Evolutionary conservation across 2,113 vertebrate genomes (phyloP).

Genomic region (Tupaia chinensis): DNA sequence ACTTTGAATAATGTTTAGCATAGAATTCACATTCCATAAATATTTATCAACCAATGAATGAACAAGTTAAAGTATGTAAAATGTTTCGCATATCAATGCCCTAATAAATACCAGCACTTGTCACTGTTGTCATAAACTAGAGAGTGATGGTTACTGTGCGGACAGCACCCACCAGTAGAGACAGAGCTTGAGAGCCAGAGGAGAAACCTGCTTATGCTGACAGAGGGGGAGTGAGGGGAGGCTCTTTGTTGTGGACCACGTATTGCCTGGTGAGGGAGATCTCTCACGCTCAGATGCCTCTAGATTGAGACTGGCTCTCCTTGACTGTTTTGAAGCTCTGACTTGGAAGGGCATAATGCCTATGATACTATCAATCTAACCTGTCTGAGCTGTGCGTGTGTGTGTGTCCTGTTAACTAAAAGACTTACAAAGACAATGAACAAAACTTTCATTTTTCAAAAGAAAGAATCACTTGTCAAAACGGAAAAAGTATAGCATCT

Average conservation of each 20-base stretch:
- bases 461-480: constrained; percentile 25
- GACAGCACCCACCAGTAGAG: neutral
- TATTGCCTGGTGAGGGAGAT: too few species aligned
- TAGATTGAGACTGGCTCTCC: neutral
- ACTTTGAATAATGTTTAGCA: neutral
- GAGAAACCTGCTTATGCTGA: neutral
- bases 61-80: constrained; percentile 33
- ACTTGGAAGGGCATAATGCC: neutral
- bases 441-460: neutral
- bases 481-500: neutral
- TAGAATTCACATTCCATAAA: constrained; percentile 3
- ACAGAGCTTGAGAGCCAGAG: neutral
- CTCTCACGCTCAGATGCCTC: neutral
- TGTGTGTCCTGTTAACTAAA: neutral
- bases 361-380: neutral
- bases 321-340: neutral
- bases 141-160: neutral
- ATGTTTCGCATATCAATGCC: neutral
- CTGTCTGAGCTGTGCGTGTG: neutral
- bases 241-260: too few species aligned
- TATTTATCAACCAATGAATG: constrained; percentile 33
- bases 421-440: neutral
- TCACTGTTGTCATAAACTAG: neutral
- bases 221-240: neutral
- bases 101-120: neutral